Conservation (phyloP, 2,888 invertebrate species). For the Pollenia labialis region DNA sequence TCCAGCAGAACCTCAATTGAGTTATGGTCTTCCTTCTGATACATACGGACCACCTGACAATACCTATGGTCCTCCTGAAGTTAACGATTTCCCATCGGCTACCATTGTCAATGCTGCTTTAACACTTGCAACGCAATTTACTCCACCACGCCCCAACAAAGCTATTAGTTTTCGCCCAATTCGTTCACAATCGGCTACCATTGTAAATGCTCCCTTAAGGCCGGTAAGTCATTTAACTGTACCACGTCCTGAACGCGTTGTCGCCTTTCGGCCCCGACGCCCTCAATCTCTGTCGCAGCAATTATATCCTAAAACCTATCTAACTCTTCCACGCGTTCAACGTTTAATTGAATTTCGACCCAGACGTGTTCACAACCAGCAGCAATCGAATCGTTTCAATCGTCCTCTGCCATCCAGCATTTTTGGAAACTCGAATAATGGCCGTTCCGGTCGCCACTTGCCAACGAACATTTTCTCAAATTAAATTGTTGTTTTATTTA, state of each 20-base stretch:
- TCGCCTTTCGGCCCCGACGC: conserved; percentile 59
- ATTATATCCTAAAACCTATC: conserved; percentile 76
- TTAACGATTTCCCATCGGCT: conserved; percentile 63
- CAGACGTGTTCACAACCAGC: conserved; percentile 69
- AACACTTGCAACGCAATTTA: conserved; percentile 64
- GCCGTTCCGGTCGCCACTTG: conserved; percentile 45
- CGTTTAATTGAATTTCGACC: conserved; percentile 78
- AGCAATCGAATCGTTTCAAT: conserved; percentile 48
- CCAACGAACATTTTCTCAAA: conserved; percentile 65
- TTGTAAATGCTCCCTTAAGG: conserved; percentile 68
- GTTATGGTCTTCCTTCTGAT: conserved; percentile 75
- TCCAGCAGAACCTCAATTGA: conserved; percentile 45
- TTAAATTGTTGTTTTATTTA: conserved; percentile 58
- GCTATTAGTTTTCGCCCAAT: conserved; percentile 47
- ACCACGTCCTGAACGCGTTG: conserved; percentile 36
- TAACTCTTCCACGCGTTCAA: conserved; percentile 77
- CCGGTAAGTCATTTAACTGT: conserved; percentile 37
- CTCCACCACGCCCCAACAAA: conserved; percentile 63
- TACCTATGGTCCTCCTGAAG: conserved; percentile 78
- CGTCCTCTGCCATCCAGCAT: conserved; percentile 64
- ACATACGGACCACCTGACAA: conserved; percentile 75
- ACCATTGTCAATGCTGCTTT: conserved; percentile 68
- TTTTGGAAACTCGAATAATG: conserved; percentile 57
- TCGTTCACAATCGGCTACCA: conserved; percentile 75
- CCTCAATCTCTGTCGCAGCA: conserved; percentile 50